Percentiles rank a stretch among this genome's conserved stretches.
phyloP scores from a whole-genome alignment of 2,888 invertebrate genomes.

The Yponomeuta evonymella region DNA sequence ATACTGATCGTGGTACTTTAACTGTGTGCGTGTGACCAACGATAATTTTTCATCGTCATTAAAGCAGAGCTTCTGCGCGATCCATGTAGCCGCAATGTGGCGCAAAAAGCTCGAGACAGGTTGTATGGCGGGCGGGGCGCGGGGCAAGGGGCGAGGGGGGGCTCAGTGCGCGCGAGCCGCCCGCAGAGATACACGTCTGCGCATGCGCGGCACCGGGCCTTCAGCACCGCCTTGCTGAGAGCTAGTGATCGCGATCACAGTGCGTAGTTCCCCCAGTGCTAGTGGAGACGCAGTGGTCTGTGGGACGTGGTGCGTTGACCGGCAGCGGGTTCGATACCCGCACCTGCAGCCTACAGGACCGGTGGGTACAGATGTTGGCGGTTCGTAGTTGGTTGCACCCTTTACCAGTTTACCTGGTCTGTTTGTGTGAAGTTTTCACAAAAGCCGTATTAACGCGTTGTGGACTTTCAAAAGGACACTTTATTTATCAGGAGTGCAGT shows the following conservation, averaged over 20 bases:
- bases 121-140: constrained; percentile 32
- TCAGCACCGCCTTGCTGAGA: too few species aligned
- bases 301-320: constrained; percentile 52
- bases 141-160: background rate
- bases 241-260: too few species aligned
- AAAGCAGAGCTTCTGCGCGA: background rate
- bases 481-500: too few species aligned
- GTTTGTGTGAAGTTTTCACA: too few species aligned
- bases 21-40: too few species aligned
- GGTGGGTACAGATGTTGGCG: constrained; percentile 1
- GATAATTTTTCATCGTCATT: too few species aligned
- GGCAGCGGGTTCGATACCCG: constrained; percentile 31
- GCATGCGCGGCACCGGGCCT: constrained; percentile 15
- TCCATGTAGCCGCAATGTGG: constrained; percentile 23
- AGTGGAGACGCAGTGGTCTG: constrained; percentile 1
- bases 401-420: too few species aligned
- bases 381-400: background rate
- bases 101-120: constrained; percentile 62
- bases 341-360: constrained; percentile 3
- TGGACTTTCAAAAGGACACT: too few species aligned
- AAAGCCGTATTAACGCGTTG: too few species aligned
- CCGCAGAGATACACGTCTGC: constrained; percentile 33
- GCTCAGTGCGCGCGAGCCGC: constrained; percentile 52
- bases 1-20: too few species aligned
- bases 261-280: constrained; percentile 1